phyloP scores from a whole-genome alignment of 2,797 vertebrate genomes.

The Semaprochilodus insignis region DNA sequence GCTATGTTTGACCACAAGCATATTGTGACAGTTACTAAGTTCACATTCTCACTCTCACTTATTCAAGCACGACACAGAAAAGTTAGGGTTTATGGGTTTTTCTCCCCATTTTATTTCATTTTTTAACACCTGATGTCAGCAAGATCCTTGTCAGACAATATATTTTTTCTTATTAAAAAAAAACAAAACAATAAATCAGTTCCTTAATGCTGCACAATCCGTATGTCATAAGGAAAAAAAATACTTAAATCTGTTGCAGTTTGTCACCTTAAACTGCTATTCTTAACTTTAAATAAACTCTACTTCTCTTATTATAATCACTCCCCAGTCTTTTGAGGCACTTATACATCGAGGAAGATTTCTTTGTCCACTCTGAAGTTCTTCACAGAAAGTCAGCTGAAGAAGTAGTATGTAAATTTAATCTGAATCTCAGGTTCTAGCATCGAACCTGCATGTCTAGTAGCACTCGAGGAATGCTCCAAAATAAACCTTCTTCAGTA shows the following conservation, averaged over 20 bases:
- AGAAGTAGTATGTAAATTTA: constrained; percentile 29
- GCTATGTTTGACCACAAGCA: no score
- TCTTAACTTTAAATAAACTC: constrained; percentile 70
- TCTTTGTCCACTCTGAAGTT: constrained; percentile 53
- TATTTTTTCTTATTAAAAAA: constrained; percentile 64
- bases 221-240: constrained; percentile 64
- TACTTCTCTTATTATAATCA: constrained; percentile 60
- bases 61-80: constrained; percentile 19
- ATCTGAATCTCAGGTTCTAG: constrained; percentile 47
- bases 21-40: not conserved
- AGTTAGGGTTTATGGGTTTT: not conserved
- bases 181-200: constrained; percentile 62
- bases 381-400: constrained; percentile 41
- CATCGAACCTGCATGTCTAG: constrained; percentile 48
- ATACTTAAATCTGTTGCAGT: constrained; percentile 69
- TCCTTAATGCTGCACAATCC: constrained; percentile 68
- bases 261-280: constrained; percentile 57
- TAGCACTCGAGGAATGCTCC: constrained; percentile 50
- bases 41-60: not conserved
- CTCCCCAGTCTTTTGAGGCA: constrained; percentile 71
- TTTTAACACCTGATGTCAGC: constrained; percentile 70
- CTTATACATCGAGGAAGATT: constrained; percentile 71
- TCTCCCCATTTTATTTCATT: constrained; percentile 65
- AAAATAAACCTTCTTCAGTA: constrained; percentile 32
- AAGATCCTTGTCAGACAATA: constrained; percentile 69